Conservation (phyloP, 2,888 invertebrate species). For the Lissocephala sabroskyi region DNA sequence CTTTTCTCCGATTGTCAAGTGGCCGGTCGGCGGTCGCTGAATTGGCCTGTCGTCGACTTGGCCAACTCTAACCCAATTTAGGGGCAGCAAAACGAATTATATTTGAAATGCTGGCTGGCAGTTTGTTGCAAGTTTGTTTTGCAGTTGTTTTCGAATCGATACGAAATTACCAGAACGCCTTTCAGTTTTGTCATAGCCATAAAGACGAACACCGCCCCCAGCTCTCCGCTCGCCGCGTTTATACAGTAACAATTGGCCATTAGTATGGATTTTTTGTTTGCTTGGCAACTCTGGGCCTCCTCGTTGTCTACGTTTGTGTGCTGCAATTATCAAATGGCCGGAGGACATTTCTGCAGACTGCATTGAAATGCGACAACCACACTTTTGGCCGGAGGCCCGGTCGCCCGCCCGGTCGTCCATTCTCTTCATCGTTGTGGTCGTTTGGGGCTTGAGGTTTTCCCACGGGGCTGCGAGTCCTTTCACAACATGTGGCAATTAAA, state of each 20-base stretch:
- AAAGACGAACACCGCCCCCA: slow-evolving; percentile 23
- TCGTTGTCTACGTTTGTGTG: slow-evolving; percentile 10
- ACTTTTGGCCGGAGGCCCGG: slow-evolving; percentile 39
- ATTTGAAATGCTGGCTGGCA: slow-evolving; percentile 25
- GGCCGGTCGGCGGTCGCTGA: slow-evolving; percentile 13
- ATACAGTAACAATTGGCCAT: slow-evolving; percentile 23
- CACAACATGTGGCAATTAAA: too few species aligned
- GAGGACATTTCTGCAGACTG: slow-evolving; percentile 33
- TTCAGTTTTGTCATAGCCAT: slow-evolving; percentile 46
- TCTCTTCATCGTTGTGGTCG: too few species aligned
- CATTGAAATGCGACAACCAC: slow-evolving; percentile 48
- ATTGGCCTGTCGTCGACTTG: slow-evolving; percentile 25
- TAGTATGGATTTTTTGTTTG: slow-evolving; percentile 30
- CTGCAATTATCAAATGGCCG: slow-evolving; percentile 47
- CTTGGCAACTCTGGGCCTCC: slow-evolving; percentile 8
- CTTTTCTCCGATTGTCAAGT: slow-evolving; percentile 1
- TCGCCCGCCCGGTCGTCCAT: background rate
- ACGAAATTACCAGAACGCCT: slow-evolving; percentile 26
- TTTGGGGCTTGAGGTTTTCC: too few species aligned
- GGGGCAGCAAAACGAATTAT: slow-evolving; percentile 18
- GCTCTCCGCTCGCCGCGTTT: too few species aligned
- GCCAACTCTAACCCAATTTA: slow-evolving; percentile 47
- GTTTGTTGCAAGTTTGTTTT: slow-evolving; percentile 16
- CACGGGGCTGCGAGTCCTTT: too few species aligned
- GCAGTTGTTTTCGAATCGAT: slow-evolving; percentile 42